Evolutionary conservation across 2,113 vertebrate species (phyloP), one percentile per base, ranked within the genome.

Genomic region (Nesoenas mayeri): DNA sequence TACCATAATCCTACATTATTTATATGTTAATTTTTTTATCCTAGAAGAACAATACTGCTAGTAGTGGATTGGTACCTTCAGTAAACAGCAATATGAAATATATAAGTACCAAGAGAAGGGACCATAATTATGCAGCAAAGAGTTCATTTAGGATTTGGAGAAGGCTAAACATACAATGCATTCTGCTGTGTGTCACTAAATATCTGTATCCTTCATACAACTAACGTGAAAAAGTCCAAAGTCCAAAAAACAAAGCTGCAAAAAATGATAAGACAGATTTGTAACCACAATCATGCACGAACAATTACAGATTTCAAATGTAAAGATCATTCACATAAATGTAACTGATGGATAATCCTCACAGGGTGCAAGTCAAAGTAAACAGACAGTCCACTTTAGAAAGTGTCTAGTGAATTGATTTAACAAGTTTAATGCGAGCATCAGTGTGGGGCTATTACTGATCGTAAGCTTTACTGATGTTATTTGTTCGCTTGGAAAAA

Each of bases 401-500:
- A 98, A 98, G 98, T 98, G 98, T 98, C 98, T 98, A 93, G 98
- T 97, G 98, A 98, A 98, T 98, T 99, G 98, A 99, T 99, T 98
- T 98, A 99, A 99, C 98, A 98, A 99, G 98, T 99, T 98, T 99
- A 99, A 99, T 98, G 98, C 50, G 97, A 98, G 98, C 98, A 98
- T 98, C 98, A 99, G 98, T 98, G 98, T 98, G 98, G 97, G 98
- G 98, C 98, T 99, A 99, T 99, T 99, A 99, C 98, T 98, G 98
- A 98, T 98, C 97, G 98, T 99, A 98, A 99, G 98, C 98, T 98
- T 98, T 98, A 99, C 98, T 99, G 98, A 98, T 98, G 99, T 98
- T 99, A 99, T 99, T 99, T 99, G 98, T 99, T 99, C 98, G 96
- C 98, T 98, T 98, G 98, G 98, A 98, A 99, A 99, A 99, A 99